These are phyloP conservation scores for Triplophysa bombifrons DNA, from an alignment of 2,797 vertebrate species.

Conservation along the genomic window DNA sequence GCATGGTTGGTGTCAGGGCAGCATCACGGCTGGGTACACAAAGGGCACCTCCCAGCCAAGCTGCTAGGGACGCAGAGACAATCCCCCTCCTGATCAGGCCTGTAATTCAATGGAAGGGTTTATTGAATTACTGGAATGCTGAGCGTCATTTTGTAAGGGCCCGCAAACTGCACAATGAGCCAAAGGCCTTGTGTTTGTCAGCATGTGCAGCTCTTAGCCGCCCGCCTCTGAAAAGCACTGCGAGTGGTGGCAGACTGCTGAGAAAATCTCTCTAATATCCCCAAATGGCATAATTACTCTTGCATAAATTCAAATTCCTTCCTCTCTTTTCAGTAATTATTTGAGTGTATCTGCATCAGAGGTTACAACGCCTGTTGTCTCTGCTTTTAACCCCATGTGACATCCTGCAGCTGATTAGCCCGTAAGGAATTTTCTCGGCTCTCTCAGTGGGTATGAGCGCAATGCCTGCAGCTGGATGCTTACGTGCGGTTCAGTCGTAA, in stretches of 20 bases:
- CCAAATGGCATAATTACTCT: constrained; percentile 65
- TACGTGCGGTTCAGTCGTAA: constrained; percentile 1
- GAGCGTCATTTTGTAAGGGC: constrained; percentile 59
- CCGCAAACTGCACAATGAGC: constrained; percentile 65
- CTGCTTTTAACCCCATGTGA: constrained; percentile 61
- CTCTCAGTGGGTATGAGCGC: constrained; percentile 39
- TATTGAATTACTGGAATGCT: constrained; percentile 71
- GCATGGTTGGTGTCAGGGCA: constrained; percentile 77
- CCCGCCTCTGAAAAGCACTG: constrained; percentile 46
- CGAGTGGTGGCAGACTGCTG: constrained; percentile 58
- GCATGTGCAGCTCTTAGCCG: constrained; percentile 53
- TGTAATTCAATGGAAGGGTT: constrained; percentile 72
- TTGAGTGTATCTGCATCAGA: constrained; percentile 62
- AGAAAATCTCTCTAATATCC: constrained; percentile 63
- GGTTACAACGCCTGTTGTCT: constrained; percentile 65
- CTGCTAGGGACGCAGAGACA: constrained; percentile 70
- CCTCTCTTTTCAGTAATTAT: constrained; percentile 56
- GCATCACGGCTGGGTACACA: constrained; percentile 70
- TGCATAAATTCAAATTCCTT: constrained; percentile 64
- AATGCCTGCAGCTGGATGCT: constrained; percentile 41
- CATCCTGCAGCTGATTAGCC: constrained; percentile 62
- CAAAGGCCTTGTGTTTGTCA: constrained; percentile 59
- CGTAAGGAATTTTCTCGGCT: constrained; percentile 30
- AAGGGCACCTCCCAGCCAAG: constrained; percentile 75
- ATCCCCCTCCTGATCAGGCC: constrained; percentile 65